Evolutionary conservation across 2,888 invertebrate species (phyloP), one percentile per base, ranked within the genome.

Genomic region (Catotricha subobsoleta): DNA sequence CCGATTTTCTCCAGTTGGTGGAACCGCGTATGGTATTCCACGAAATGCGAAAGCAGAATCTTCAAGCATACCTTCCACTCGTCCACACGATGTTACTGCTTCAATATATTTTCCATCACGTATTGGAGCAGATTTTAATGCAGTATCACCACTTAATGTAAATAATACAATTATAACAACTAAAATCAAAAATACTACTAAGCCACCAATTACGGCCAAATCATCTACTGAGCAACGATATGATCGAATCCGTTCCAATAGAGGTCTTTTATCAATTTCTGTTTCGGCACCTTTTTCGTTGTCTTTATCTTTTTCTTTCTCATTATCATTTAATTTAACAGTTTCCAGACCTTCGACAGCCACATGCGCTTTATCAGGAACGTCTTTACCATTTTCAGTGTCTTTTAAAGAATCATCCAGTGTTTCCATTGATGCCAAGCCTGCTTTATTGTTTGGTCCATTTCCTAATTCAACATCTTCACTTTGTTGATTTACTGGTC

Each of bases 391-490:
- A 13, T 25, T 34, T 42, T 76, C 76, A 13, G 73, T 70, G 48
- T 73, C 72, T 41, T 73, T 67, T 15, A 68, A 60, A 48, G 76
- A 75, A 50, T 83, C 83, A 53, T 81, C 83, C 34, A 83, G 63
- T 1, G 83, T 83, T 59, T 84, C 84, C 71, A 80, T 76, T 6
- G 83, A 83, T 2, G 84, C 83, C 39, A 84, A 65, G 16, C 80
- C 76, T 6, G 80, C 80, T 48, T 74, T 74, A n/a, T 62, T 59
- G 44, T 69, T 69, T 41, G 66, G 54, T 43, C 67, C 70, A 37
- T 66, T 60, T 43, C 71, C 68, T 23, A 67, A 56, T 54, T 73
- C 71, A 6, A 63, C 58, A 52, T 67, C 60, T 33, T 62, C 67
- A 41, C 50, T 53, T 52, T 63, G 51, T 46, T 57, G 58, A 42